phyloP scores from a whole-genome alignment of 35 echinoderm and acorn worm genomes.

The Patiria miniata region DNA sequence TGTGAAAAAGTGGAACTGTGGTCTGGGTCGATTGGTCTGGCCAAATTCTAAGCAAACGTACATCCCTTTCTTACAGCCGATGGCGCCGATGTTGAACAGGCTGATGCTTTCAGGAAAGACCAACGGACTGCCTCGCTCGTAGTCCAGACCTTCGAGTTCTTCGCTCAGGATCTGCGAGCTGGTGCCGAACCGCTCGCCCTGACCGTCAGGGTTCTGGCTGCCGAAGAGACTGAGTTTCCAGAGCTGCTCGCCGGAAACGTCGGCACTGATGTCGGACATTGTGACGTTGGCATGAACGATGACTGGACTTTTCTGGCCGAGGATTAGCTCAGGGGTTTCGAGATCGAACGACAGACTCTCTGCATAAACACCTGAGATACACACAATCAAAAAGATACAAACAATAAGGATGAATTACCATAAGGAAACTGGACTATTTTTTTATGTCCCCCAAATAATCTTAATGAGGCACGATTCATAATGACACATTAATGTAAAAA shows the following conservation, averaged over 20 bases:
- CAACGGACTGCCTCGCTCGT: constrained; percentile 29
- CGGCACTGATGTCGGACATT: constrained; percentile 39
- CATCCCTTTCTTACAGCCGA: constrained; percentile 62
- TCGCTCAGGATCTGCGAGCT: constrained; percentile 55
- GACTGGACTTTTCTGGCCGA: constrained; percentile 68
- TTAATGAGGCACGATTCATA: neutral
- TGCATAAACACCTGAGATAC: constrained; percentile 65
- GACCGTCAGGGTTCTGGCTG: constrained; percentile 57
- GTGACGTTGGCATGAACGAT: constrained; percentile 61
- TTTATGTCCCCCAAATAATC: neutral
- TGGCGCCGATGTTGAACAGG: constrained; percentile 64
- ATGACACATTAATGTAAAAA: neutral
- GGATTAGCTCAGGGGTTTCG: constrained; percentile 41
- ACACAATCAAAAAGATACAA: neutral
- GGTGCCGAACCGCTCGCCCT: constrained; percentile 59
- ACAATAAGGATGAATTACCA: neutral
- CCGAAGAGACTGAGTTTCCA: constrained; percentile 79
- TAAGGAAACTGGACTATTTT: neutral
- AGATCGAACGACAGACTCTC: constrained; percentile 57
- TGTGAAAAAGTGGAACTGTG: constrained; percentile 61
- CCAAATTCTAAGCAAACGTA: constrained; percentile 83
- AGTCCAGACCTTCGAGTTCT: constrained; percentile 10
- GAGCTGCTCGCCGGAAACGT: constrained; percentile 52
- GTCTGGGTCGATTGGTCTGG: constrained; percentile 52
- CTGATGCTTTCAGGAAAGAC: constrained; percentile 53